Percentiles rank a stretch among this genome's conserved stretches.
Conservation (phyloP, 2,888 invertebrate genomes). For the Onthophagus sagittarius region DNA sequence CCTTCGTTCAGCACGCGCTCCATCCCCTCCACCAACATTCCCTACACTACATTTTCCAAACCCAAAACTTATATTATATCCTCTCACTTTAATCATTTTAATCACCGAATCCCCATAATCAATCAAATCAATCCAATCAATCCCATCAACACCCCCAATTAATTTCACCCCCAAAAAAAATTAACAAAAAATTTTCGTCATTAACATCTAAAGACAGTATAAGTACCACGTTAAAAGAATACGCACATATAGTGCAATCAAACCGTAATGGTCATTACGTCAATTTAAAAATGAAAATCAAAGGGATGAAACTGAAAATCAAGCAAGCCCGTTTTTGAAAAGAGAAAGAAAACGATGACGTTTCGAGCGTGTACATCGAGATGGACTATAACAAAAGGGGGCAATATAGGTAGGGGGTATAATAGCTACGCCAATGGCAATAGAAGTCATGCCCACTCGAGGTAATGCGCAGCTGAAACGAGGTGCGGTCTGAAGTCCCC, state of each 20-base stretch:
- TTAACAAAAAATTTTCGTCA: not conserved
- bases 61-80: not conserved
- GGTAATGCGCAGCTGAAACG: slow-evolving; percentile 47
- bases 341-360: slow-evolving; percentile 16
- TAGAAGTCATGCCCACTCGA: slow-evolving; percentile 55
- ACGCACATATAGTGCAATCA: not conserved
- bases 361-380: slow-evolving; percentile 1
- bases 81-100: not conserved
- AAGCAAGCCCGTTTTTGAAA: slow-evolving; percentile 9
- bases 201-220: no score
- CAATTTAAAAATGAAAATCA: not conserved
- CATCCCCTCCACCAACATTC: slow-evolving; percentile 34
- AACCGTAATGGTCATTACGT: not conserved
- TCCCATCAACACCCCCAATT: not conserved
- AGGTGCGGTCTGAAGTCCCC: slow-evolving; percentile 36
- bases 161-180: no score
- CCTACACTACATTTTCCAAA: not conserved
- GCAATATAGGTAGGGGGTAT: slow-evolving; percentile 40
- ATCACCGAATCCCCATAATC: not conserved
- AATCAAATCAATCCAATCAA: not conserved
- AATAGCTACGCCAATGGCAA: slow-evolving; percentile 58
- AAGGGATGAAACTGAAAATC: not conserved
- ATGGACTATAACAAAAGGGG: slow-evolving; percentile 29
- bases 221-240: no score
- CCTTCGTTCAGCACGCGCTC: slow-evolving; percentile 32